These are phyloP conservation scores for Arge pagana DNA, from an alignment of 2,888 invertebrate genomes.

Conservation along the genomic window DNA sequence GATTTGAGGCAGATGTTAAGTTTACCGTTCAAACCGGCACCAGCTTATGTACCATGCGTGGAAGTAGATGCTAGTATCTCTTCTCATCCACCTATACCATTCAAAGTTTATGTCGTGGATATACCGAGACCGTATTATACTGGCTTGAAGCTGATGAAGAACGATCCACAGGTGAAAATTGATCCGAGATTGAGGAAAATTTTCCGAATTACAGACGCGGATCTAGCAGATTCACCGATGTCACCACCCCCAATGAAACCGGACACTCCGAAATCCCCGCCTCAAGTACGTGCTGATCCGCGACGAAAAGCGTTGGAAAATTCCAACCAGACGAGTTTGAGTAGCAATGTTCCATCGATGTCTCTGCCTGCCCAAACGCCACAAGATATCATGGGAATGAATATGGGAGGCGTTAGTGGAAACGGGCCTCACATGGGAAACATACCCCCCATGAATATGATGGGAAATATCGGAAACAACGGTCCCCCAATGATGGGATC, in stretches of 20 bases:
- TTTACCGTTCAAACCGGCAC: conserved; percentile 78
- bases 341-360: conserved; percentile 7
- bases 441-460: conserved; percentile 40
- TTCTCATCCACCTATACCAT: conserved; percentile 75
- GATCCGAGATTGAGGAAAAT: conserved; percentile 80
- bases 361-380: not conserved
- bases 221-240: conserved; percentile 66
- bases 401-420: conserved; percentile 43
- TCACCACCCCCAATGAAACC: conserved; percentile 61
- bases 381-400: conserved; percentile 34
- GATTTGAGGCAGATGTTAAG: conserved; percentile 72
- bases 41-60: conserved; percentile 82
- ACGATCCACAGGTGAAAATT: conserved; percentile 70
- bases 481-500: conserved; percentile 45
- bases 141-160: conserved; percentile 71
- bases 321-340: conserved; percentile 30
- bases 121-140: conserved; percentile 78
- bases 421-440: conserved; percentile 42
- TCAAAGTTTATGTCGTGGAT: conserved; percentile 67
- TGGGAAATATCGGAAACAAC: conserved; percentile 11
- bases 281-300: conserved; percentile 50
- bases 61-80: conserved; percentile 85
- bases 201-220: conserved; percentile 67
- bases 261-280: conserved; percentile 58
- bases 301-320: conserved; percentile 51